Percentiles rank a stretch among this genome's conserved stretches.
Evolutionary conservation across 2,888 invertebrate species (phyloP).

Genomic region (Leptopilina syphax): DNA sequence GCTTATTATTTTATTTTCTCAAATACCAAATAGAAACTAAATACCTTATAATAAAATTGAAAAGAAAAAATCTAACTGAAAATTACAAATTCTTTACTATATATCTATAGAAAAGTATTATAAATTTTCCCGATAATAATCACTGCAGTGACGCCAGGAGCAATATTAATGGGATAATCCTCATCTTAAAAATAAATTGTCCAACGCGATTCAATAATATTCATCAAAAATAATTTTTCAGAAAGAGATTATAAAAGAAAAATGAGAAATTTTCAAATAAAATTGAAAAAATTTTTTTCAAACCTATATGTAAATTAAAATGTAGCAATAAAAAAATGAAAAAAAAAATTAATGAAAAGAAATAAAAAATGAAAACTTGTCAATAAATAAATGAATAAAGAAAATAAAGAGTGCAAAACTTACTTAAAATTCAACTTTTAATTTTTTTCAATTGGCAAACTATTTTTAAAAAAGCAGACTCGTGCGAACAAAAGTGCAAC

Average conservation of each 20-base stretch:
- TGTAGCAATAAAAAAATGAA: too few relatives aligned
- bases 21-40: too few relatives aligned
- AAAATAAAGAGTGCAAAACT: constrained; percentile 22
- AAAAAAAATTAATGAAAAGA: too few relatives aligned
- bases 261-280: too few relatives aligned
- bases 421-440: constrained; percentile 3
- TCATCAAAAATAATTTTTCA: too few relatives aligned
- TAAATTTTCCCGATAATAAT: background rate
- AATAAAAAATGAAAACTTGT: too few relatives aligned
- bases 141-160: background rate
- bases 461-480: background rate
- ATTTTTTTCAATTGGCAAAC: background rate
- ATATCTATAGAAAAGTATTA: background rate
- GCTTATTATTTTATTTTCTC: too few relatives aligned
- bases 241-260: too few relatives aligned
- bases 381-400: background rate
- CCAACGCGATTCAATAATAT: background rate
- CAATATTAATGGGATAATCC: background rate
- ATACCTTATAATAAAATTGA: background rate
- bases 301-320: too few relatives aligned
- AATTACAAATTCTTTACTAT: background rate
- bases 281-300: too few relatives aligned
- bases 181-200: background rate
- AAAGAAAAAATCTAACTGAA: background rate
- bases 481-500: constrained; percentile 3